These are phyloP conservation scores for Meandrusa payeni DNA, from an alignment of 2,888 invertebrate species.

Conservation along the genomic window DNA sequence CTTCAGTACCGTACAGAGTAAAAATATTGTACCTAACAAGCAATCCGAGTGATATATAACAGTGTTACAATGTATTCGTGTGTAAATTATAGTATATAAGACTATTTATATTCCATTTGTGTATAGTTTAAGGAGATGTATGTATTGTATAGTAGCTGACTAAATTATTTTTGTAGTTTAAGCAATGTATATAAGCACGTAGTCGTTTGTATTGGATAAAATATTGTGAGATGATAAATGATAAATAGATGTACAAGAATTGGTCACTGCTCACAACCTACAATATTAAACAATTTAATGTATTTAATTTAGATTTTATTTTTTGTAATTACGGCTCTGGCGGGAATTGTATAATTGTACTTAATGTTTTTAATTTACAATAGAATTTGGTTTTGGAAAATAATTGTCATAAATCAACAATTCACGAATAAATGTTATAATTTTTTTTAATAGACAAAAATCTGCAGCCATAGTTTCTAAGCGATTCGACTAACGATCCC, in stretches of 20 bases:
- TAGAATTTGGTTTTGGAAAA: too few relatives aligned
- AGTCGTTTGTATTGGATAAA: conserved; percentile 66
- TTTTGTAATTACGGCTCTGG: too few relatives aligned
- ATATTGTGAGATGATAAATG: conserved; percentile 51
- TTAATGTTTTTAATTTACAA: too few relatives aligned
- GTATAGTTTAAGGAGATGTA: conserved; percentile 40
- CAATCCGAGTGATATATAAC: conserved; percentile 37
- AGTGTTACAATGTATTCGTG: conserved; percentile 32
- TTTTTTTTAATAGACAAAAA: too few relatives aligned
- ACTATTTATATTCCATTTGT: conserved; percentile 61
- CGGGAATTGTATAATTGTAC: too few relatives aligned
- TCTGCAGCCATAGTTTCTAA: too few relatives aligned
- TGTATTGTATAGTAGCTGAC: conserved; percentile 69
- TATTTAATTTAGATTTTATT: too few relatives aligned
- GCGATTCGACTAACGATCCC: too few relatives aligned
- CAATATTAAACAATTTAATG: too few relatives aligned
- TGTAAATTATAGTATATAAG: conserved; percentile 52
- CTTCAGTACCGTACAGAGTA: not conserved
- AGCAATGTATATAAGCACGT: conserved; percentile 73
- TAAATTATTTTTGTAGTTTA: conserved; percentile 80
- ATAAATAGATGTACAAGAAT: conserved; percentile 46
- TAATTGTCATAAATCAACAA: too few relatives aligned
- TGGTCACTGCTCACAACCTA: conserved; percentile 41
- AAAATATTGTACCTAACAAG: conserved; percentile 16
- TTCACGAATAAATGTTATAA: too few relatives aligned